Base-by-base conservation (phyloP, 2,888 invertebrate species). In the Leptura quadrifasciata region DNA sequence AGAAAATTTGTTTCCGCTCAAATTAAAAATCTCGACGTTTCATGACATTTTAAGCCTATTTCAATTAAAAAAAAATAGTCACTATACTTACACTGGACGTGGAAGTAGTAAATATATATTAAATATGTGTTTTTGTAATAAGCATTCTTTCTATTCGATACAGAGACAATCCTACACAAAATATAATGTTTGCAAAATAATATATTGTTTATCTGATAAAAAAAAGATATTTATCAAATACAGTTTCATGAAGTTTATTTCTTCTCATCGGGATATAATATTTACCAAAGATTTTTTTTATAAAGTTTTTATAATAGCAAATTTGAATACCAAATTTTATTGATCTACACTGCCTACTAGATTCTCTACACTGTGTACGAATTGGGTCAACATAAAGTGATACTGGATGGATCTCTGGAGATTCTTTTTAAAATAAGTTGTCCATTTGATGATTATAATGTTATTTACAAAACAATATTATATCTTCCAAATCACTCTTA, bases 281-380 rank as follows among this genome's bases (percentile, higher is more conserved):
- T 31, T 68, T 18, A 55, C 27, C 60, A 27, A 57, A 69, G 60
- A 63, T 57, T 58, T 69, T 24, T 73, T 71, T 72, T 72, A 57
- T 69, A 72, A 76, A 64, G 57, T 64, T 54, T 63, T 73, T 73
- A 64, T 54, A 64, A 73, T 70, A 76, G 65, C 58, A 58, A 70
- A 79, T 78, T 79, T 79, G 78, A 79, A 78, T 78, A 79, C 71
- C 80, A 80, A 78, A 80, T 78, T 76, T 75, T 75, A 79, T 79
- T 74, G 79, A 75, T 76, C 75, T 64, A 69, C 65, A 67, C 65
- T 24, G 73, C 70, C 76, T 76, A 76, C 65, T 75, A 70, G 65
- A 70, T 57, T 71, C 76, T 73, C 65, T 64, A 64, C 69, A 60
- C 69, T 73, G 76, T 73, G 73, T 73, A 65, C 73, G 73, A 76